Evolutionary conservation across 2,888 invertebrate genomes (phyloP).

Genomic region (Leptinotarsa peninsularis): DNA sequence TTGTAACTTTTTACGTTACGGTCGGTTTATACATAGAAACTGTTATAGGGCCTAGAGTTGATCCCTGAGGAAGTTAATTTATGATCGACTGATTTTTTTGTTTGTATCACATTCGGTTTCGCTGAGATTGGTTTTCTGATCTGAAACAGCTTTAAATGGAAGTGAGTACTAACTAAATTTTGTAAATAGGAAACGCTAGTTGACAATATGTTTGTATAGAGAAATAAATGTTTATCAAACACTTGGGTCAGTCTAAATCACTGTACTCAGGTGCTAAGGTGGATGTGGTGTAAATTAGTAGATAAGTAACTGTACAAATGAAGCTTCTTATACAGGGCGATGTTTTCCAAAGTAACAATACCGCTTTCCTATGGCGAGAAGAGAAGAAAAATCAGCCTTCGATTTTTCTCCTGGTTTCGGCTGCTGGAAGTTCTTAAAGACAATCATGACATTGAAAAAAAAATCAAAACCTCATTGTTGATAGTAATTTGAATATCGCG

Average conservation of each 20-base stretch:
- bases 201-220: conserved; percentile 38
- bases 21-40: not conserved
- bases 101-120: not conserved
- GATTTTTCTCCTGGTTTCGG: not conserved
- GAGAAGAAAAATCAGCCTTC: conserved; percentile 16
- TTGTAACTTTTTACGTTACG: not conserved
- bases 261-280: conserved; percentile 31
- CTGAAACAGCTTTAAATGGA: not conserved
- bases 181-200: conserved; percentile 34
- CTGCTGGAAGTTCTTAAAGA: not conserved
- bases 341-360: not conserved
- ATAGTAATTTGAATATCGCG: too few species aligned
- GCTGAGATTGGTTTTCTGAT: conserved; percentile 4
- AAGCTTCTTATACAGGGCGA: not conserved
- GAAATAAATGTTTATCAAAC: conserved; percentile 16
- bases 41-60: not conserved
- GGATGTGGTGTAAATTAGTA: conserved; percentile 13
- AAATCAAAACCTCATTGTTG: not conserved
- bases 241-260: conserved; percentile 24
- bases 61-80: not conserved
- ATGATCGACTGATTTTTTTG: not conserved
- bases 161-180: conserved; percentile 19
- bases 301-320: conserved; percentile 11
- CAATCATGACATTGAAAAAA: not conserved
- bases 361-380: not conserved